Conservation (phyloP, 1,140 invertebrate species). For the Drosophila parabipectinata region DNA sequence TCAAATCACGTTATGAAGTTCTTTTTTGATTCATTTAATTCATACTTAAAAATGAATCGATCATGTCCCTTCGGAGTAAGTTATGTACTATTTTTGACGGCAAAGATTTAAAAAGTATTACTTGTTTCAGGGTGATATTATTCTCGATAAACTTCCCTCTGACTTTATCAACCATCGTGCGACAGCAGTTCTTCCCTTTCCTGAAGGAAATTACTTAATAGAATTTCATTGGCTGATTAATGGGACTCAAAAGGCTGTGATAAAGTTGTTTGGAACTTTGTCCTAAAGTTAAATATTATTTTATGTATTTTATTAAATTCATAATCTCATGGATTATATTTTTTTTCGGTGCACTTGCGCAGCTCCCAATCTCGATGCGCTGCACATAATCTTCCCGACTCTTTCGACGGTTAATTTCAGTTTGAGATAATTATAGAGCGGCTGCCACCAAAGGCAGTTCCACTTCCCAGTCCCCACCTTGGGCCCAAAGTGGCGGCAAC, state of each 20-base stretch:
- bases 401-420: slow-evolving; percentile 84
- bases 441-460: slow-evolving; percentile 64
- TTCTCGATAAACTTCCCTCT: not conserved
- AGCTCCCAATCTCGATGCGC: slow-evolving; percentile 54
- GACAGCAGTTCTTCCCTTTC: not conserved
- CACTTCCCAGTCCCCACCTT: slow-evolving; percentile 11
- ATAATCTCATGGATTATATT: not conserved
- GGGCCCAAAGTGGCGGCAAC: slow-evolving; percentile 14
- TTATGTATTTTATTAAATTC: not conserved
- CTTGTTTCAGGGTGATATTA: not conserved
- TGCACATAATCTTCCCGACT: slow-evolving; percentile 78
- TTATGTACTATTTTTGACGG: too few species aligned
- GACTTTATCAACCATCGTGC: not conserved
- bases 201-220: not conserved
- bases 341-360: slow-evolving; percentile 18
- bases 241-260: not conserved
- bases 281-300: not conserved
- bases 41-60: not conserved
- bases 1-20: not conserved
- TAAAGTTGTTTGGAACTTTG: not conserved
- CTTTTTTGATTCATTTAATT: not conserved
- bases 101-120: too few species aligned
- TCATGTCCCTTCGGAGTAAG: not conserved
- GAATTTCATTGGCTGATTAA: not conserved
- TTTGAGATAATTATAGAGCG: slow-evolving; percentile 84